These are phyloP conservation scores for Vombatus ursinus DNA, from an alignment of 2,113 vertebrate species.

Conservation along the genomic window DNA sequence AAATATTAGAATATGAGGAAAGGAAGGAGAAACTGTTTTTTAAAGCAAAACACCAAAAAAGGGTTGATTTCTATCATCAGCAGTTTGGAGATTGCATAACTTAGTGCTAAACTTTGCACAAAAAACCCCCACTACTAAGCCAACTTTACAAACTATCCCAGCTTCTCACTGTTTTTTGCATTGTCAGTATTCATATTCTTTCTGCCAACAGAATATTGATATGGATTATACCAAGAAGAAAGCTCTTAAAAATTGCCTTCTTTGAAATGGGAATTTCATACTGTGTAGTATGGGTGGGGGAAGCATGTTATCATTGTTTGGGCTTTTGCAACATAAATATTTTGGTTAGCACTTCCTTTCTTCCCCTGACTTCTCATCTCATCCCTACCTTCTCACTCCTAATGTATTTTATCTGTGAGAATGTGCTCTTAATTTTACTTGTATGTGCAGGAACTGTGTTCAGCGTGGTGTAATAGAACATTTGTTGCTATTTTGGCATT, in stretches of 20 bases:
- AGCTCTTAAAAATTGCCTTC: not conserved
- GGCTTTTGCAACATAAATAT: constrained; percentile 70
- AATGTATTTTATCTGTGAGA: constrained; percentile 3
- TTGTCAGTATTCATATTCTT: not conserved
- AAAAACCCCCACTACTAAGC: constrained; percentile 33
- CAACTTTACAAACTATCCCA: constrained; percentile 10
- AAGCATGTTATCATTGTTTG: constrained; percentile 33
- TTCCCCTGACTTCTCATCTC: constrained; percentile 65
- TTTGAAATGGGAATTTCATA: not conserved
- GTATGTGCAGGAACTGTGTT: not conserved
- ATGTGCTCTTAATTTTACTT: not conserved
- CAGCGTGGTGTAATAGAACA: constrained; percentile 7
- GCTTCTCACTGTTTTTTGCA: not conserved
- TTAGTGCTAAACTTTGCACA: constrained; percentile 42
- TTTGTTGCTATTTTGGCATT: constrained; percentile 12
- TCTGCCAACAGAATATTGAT: constrained; percentile 13
- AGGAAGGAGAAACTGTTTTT: constrained; percentile 32
- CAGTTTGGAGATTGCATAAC: constrained; percentile 71
- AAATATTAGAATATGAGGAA: constrained; percentile 30
- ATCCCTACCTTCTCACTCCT: constrained; percentile 58
- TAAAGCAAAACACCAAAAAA: constrained; percentile 49
- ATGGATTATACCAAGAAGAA: constrained; percentile 1
- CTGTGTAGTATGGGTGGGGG: not conserved
- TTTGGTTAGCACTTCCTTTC: constrained; percentile 74
- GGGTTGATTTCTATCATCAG: constrained; percentile 68